Evolutionary conservation across 2,797 vertebrate genomes (phyloP).

Genomic region (Darevskia nairensis): DNA sequence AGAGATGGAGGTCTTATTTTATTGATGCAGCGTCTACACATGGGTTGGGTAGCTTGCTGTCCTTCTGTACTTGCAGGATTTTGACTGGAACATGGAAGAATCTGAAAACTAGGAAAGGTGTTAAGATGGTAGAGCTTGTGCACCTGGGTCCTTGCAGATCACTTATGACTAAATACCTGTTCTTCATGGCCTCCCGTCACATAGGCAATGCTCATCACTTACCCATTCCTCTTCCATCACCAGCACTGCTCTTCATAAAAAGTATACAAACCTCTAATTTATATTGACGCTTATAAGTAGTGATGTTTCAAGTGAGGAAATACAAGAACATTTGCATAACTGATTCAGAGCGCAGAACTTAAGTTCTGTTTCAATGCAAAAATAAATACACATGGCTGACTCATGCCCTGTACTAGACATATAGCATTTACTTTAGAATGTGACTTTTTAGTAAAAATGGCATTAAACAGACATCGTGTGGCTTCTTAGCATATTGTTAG

Average conservation of each 20-base stretch:
- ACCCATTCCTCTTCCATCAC: neutral
- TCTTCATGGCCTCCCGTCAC: neutral
- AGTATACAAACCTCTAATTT: neutral
- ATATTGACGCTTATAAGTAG: neutral
- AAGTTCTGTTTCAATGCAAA: neutral
- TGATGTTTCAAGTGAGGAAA: neutral
- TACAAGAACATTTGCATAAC: neutral
- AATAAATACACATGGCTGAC: neutral
- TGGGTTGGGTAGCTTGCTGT: neutral
- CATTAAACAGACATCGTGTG: neutral
- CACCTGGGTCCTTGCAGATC: neutral
- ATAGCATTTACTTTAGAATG: neutral
- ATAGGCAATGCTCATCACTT: neutral
- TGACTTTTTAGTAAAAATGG: neutral
- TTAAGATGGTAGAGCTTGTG: neutral
- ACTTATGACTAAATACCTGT: neutral
- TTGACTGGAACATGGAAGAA: neutral
- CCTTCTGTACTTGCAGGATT: neutral
- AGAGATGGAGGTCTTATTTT: slow-evolving; percentile 5
- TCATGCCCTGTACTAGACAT: neutral
- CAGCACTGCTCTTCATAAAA: neutral
- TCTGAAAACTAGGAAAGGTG: neutral
- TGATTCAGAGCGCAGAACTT: neutral
- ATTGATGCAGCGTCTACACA: neutral
- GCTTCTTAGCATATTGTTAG: neutral